Evolutionary conservation across 2,113 vertebrate species (phyloP).

Genomic region (Hyperopisus bebe): DNA sequence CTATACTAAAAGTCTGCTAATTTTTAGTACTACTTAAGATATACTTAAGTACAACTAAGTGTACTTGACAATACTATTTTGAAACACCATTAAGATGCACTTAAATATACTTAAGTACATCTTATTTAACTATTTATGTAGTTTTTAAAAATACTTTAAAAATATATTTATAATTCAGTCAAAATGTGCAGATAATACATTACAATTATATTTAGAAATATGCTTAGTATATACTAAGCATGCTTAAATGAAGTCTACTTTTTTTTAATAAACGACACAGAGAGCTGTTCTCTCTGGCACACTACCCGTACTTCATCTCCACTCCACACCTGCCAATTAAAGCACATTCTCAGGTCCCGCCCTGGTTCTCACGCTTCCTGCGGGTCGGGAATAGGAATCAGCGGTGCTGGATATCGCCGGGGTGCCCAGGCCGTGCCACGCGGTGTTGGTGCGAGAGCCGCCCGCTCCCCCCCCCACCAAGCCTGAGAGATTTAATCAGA

Average conservation of each 20-base stretch:
- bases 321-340: neutral
- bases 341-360: neutral
- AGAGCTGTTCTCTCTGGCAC: neutral
- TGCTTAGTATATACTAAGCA: neutral
- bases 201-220: neutral
- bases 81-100: neutral
- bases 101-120: neutral
- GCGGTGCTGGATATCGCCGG: neutral
- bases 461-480: neutral
- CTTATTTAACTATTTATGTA: neutral
- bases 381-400: neutral
- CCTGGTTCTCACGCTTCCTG: neutral
- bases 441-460: neutral
- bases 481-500: neutral
- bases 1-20: neutral
- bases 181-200: neutral
- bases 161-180: neutral
- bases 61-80: neutral
- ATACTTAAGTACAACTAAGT: neutral
- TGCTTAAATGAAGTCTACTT: neutral
- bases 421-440: neutral
- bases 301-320: neutral
- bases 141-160: neutral
- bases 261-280: neutral
- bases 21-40: neutral